A percentile compares a stretch with the other conserved stretches of the same genome.
These are phyloP conservation scores for Redunca redunca DNA, from an alignment of 2,113 vertebrate genomes.

Conservation along the genomic window DNA sequence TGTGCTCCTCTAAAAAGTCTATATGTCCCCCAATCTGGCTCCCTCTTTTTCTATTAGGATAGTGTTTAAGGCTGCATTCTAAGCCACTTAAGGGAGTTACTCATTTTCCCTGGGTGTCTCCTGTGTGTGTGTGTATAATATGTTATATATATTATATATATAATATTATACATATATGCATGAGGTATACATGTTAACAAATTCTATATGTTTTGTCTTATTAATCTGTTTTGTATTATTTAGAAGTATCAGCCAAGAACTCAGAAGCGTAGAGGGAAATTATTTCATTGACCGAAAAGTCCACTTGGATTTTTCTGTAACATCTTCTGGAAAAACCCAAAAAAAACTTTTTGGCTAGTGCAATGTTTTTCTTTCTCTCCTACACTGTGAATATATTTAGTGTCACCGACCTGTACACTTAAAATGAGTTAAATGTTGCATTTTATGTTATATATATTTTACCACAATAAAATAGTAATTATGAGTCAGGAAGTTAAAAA, in stretches of 20 bases:
- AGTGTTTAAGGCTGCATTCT: background rate
- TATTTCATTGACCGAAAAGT: background rate
- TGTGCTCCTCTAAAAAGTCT: no score
- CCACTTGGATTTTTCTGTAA: background rate
- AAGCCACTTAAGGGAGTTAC: background rate
- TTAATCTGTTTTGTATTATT: background rate
- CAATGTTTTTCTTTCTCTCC: background rate
- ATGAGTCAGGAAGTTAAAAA: background rate
- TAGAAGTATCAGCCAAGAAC: background rate
- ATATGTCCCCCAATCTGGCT: no score
- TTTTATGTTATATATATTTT: background rate
- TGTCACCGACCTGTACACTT: background rate
- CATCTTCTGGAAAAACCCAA: background rate
- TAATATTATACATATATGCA: background rate
- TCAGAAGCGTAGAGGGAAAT: background rate
- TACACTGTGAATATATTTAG: background rate
- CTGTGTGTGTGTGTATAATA: background rate
- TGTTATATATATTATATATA: background rate
- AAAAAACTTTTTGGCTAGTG: background rate
- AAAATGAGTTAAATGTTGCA: background rate
- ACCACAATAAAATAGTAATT: background rate
- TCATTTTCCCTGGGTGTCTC: background rate
- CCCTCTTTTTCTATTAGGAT: background rate
- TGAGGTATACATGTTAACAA: background rate
- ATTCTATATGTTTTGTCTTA: background rate